A percentile compares a stretch with the other conserved stretches of the same genome.
phyloP scores from a whole-genome alignment of 92 coral and sea anemone genomes.

The Phenganax subtilis region DNA sequence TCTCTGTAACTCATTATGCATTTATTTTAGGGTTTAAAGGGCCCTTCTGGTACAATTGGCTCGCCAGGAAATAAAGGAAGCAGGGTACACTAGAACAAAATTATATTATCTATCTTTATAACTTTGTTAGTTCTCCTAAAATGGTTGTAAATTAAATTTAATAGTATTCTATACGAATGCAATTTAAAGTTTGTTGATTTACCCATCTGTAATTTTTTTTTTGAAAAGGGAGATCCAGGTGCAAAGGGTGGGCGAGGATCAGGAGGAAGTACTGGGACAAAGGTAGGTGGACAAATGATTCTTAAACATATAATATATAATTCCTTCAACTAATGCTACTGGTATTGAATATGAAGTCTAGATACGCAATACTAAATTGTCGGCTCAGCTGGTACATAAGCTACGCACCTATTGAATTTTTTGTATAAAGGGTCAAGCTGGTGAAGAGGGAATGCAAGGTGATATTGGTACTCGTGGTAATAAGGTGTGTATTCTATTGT shows the following conservation, averaged over 20 bases:
- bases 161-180: no score
- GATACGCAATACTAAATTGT: background rate
- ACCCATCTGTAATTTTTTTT: background rate
- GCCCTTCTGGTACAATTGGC: constrained; percentile 10
- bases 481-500: background rate
- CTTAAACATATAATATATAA: background rate
- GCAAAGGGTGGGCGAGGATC: constrained; percentile 4
- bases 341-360: background rate
- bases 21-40: constrained; percentile 16
- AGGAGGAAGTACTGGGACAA: background rate
- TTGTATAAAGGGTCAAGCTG: background rate
- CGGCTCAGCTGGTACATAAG: background rate
- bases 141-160: no score
- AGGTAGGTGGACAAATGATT: background rate
- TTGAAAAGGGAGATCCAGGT: constrained; percentile 5
- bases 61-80: constrained; percentile 12
- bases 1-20: background rate
- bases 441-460: background rate
- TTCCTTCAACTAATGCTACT: background rate
- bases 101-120: no score
- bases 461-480: constrained; percentile 7
- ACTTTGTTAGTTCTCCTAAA: no score
- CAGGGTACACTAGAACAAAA: constrained; percentile 8
- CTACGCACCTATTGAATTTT: background rate
- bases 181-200: background rate